phyloP scores from a whole-genome alignment of 2,113 vertebrate species.

The Erpornis zantholeuca region DNA sequence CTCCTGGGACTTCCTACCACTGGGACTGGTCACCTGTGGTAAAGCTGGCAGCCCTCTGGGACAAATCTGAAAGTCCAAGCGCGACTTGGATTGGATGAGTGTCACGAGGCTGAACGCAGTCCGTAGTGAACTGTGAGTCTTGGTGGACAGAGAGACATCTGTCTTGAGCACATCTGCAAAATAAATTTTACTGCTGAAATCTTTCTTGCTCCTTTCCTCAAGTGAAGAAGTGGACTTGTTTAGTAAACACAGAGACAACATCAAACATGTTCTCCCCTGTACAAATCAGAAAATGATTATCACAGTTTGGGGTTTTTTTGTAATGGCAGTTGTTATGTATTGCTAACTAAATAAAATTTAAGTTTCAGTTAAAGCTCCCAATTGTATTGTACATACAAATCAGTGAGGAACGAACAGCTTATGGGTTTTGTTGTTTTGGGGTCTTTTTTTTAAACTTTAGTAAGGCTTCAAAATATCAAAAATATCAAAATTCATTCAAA shows the following conservation, averaged over 20 bases:
- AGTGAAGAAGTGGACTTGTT: not conserved
- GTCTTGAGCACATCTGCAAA: not conserved
- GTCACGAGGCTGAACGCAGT: not conserved
- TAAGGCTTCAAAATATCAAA: not conserved
- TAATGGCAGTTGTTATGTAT: not conserved
- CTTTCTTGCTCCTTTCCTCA: not conserved
- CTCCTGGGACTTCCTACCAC: not conserved
- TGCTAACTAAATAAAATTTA: not conserved
- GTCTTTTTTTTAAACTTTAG: not conserved
- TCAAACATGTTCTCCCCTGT: not conserved
- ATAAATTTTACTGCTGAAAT: not conserved
- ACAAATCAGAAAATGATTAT: not conserved
- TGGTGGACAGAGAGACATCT: not conserved
- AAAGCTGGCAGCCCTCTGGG: not conserved
- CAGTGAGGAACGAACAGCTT: not conserved
- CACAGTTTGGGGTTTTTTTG: fast-evolving
- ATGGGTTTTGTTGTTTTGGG: not conserved
- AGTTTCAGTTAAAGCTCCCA: not conserved
- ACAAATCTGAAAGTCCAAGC: not conserved
- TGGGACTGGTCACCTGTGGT: not conserved
- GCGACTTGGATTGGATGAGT: not conserved
- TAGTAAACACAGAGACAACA: not conserved
- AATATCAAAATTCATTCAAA: not conserved
- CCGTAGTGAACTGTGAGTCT: not conserved
- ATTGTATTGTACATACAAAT: fast-evolving